Evolutionary conservation across 2,888 invertebrate genomes (phyloP), one percentile per base, ranked within the genome.

Genomic region (Tetragnatha montana): DNA sequence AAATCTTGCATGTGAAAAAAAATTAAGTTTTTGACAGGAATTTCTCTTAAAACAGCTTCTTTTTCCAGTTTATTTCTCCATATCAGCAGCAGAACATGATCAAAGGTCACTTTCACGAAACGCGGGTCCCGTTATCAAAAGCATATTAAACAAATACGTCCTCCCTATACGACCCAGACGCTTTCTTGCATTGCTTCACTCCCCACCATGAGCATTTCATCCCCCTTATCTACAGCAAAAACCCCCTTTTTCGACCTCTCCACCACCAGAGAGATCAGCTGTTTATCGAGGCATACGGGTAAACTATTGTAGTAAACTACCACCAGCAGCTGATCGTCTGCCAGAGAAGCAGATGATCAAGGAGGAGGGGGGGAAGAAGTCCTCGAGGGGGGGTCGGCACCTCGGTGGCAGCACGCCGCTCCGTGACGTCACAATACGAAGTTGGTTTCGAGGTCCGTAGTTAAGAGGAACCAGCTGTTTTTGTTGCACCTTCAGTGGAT

Each of bases 351-450:
- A 89, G 89, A 85, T 89, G 89, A 89, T 85, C 73, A 81, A 70
- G 85, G 89, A 85, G 75, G 89, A 81, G 75, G n/a, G 75, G 69
- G 86, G 86, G 75, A 8, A 8, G 7, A n/a, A 60, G 76, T 47
- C 50, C 76, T 19, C 8, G 17, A 6, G 49, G 35, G 89, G 88
- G 85, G 80, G 60, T 17, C 76, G 49, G 70, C 21, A 85, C 74
- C 70, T 50, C 76, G 71, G 79, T 81, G 89, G 89, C 89, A 89
- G 89, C 89, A 89, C 89, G 89, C 89, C 89, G 89, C 50, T 76
- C 71, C 85, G 85, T 89, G 89, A 89, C 89, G 89, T 89, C 89
- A 89, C 89, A 89, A 89, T 89, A 71, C 70, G 70, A 79, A 70
- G 47, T 81, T 60, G 81, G 87, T 82, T 88, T 81, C 87, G 81